Percentiles rank a stretch among this genome's conserved stretches.
Conservation (phyloP, 2,888 invertebrate genomes). For the Temnothorax unifasciatus region DNA sequence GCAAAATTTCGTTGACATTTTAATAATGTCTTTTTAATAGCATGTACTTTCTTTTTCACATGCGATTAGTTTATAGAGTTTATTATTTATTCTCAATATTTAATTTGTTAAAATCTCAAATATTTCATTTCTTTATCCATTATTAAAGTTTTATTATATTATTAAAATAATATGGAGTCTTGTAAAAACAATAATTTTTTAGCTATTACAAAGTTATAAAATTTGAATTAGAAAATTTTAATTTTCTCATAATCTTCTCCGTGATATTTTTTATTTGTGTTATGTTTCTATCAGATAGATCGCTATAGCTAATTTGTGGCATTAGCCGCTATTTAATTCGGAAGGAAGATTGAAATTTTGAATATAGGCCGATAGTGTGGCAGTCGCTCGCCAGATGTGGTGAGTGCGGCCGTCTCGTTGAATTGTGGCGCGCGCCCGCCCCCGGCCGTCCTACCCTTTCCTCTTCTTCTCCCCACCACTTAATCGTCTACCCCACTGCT, state of each 20-base stretch:
- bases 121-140: neutral
- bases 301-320: constrained; percentile 7
- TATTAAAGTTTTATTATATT: neutral
- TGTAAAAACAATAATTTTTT: neutral
- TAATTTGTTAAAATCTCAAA: neutral
- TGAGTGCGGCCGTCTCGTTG: constrained; percentile 82
- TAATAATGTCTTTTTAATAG: neutral
- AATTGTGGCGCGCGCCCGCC: constrained; percentile 85
- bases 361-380: constrained; percentile 70
- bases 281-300: neutral
- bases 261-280: neutral
- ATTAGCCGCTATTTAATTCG: neutral
- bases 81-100: neutral
- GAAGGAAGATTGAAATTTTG: constrained; percentile 31
- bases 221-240: neutral
- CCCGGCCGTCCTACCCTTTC: constrained; percentile 81
- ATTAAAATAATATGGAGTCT: neutral
- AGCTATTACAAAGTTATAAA: neutral
- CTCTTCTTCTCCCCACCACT: constrained; percentile 75
- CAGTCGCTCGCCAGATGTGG: constrained; percentile 84
- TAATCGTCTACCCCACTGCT: constrained; percentile 69
- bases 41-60: too few relatives aligned
- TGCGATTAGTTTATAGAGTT: neutral
- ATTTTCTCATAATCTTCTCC: neutral
- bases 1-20: constrained; percentile 16